Evolutionary conservation across 2,797 vertebrate genomes (phyloP).

Genomic region (Pangasius larnaudii): DNA sequence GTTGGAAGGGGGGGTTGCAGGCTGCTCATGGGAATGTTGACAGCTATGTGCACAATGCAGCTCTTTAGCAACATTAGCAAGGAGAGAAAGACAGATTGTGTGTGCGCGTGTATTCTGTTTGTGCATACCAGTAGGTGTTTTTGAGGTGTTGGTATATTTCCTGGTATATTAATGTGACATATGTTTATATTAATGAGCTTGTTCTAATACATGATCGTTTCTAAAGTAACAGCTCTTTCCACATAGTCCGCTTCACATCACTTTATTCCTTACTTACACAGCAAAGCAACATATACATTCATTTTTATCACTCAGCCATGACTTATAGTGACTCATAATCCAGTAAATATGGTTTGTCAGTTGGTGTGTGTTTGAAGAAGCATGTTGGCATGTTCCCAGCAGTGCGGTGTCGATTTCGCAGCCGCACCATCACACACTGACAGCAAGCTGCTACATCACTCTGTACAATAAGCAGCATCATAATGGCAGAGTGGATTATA

Average conservation of each 20-base stretch:
- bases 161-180: background rate
- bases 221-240: background rate
- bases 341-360: slow-evolving; percentile 9
- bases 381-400: slow-evolving; percentile 21
- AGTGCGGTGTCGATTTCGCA: slow-evolving; percentile 77
- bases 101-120: background rate
- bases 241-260: background rate
- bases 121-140: background rate
- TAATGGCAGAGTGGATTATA: slow-evolving; percentile 85
- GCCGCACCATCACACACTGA: slow-evolving; percentile 68
- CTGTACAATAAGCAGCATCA: slow-evolving; percentile 81
- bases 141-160: background rate
- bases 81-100: background rate
- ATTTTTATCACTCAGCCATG: background rate
- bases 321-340: slow-evolving; percentile 1
- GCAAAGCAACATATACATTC: background rate
- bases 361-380: slow-evolving; percentile 11
- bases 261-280: background rate
- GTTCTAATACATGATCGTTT: background rate
- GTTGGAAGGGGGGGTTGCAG: slow-evolving; percentile 58
- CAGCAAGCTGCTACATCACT: slow-evolving; percentile 78
- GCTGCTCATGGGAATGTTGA: slow-evolving; percentile 80
- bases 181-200: background rate
- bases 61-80: slow-evolving; percentile 68
- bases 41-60: slow-evolving; percentile 72